These are phyloP conservation scores for Cyclina sinensis DNA, from an alignment of 1,140 invertebrate genomes.

Conservation along the genomic window DNA sequence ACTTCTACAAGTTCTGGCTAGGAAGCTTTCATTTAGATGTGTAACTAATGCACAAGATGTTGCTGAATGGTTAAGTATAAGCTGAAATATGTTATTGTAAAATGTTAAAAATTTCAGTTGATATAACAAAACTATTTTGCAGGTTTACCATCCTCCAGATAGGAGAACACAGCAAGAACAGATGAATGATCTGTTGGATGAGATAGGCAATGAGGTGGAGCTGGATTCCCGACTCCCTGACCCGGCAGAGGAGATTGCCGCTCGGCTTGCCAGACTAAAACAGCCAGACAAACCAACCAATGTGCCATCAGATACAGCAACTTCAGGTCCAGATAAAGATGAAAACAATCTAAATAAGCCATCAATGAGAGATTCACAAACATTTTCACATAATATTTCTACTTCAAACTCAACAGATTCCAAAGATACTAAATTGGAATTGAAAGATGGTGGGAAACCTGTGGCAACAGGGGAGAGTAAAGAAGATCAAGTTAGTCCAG, in stretches of 20 bases:
- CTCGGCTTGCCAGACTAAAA: constrained; percentile 72
- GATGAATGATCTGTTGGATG: constrained; percentile 82
- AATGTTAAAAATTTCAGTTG: too few species aligned
- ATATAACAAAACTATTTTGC: constrained; percentile 26
- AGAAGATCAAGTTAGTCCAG: constrained; percentile 66
- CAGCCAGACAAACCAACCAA: constrained; percentile 14
- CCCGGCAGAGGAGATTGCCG: constrained; percentile 74
- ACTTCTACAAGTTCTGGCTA: too few species aligned
- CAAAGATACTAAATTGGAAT: background rate
- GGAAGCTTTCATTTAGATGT: too few species aligned
- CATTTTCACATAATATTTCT: constrained; percentile 48
- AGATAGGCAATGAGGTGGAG: constrained; percentile 82
- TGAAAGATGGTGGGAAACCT: background rate
- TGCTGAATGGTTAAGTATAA: too few species aligned
- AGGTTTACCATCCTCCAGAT: constrained; percentile 77
- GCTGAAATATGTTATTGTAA: too few species aligned
- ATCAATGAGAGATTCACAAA: constrained; percentile 36
- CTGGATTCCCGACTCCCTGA: constrained; percentile 79
- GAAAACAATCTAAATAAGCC: constrained; percentile 64
- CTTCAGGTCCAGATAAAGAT: constrained; percentile 22
- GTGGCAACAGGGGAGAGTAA: background rate
- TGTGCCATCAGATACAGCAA: background rate
- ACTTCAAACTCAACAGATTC: background rate
- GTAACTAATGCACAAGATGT: too few species aligned
- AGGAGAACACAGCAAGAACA: constrained; percentile 79